A percentile compares a stretch with the other conserved stretches of the same genome.
These are phyloP conservation scores for Conchocele bisecta DNA, from an alignment of 2,888 invertebrate species.

Conservation along the genomic window DNA sequence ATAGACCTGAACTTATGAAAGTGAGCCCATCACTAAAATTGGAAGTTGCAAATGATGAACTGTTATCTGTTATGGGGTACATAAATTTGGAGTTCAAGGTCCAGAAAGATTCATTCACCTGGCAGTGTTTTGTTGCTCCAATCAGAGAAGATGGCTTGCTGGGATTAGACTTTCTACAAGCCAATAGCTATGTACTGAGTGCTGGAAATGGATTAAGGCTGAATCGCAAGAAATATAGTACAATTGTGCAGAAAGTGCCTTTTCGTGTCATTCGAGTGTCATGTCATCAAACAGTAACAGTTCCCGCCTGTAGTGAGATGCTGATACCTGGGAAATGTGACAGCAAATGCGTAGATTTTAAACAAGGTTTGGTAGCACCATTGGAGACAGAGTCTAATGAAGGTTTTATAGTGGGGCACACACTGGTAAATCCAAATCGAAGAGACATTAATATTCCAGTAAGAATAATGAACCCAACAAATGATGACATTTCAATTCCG, in stretches of 20 bases:
- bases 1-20: neutral
- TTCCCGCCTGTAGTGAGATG: neutral
- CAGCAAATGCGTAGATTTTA: neutral
- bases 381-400: neutral
- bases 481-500: neutral
- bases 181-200: too few relatives aligned
- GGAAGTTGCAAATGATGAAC: neutral
- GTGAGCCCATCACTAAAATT: neutral
- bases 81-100: neutral
- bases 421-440: neutral
- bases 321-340: neutral
- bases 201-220: too few relatives aligned
- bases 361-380: neutral
- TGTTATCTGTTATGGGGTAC: neutral
- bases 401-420: neutral
- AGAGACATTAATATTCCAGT: neutral
- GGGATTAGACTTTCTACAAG: constrained; percentile 2
- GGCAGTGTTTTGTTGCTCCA: constrained; percentile 2
- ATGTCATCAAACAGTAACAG: neutral
- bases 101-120: neutral
- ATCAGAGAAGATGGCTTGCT: constrained; percentile 1
- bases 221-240: too few relatives aligned
- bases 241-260: too few relatives aligned
- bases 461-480: neutral
- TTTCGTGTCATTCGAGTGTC: neutral